Conservation (phyloP, 2,888 invertebrate species). For the Ramazzottius varieornatus region DNA sequence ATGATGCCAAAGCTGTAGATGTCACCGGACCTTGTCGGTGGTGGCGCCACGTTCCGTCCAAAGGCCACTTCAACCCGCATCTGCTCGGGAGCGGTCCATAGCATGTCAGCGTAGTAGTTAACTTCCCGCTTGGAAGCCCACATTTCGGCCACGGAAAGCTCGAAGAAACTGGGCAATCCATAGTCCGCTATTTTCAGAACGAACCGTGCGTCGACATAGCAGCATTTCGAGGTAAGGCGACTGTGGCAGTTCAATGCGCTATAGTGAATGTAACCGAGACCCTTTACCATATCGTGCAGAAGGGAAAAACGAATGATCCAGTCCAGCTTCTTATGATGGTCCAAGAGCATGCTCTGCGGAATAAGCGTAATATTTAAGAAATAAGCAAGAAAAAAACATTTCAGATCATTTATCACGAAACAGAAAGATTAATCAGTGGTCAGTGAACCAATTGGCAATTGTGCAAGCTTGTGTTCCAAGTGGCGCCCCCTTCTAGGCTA, state of each 20-base stretch:
- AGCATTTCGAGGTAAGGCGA: background rate
- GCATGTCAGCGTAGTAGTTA: background rate
- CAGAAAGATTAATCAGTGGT: no score
- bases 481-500: no score
- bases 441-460: no score
- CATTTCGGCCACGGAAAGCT: background rate
- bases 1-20: constrained; percentile 2
- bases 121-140: background rate
- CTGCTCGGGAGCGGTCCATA: background rate
- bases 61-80: background rate
- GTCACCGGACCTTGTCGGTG: background rate
- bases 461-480: no score
- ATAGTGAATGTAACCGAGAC: background rate
- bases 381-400: background rate
- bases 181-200: background rate
- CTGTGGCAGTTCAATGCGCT: background rate
- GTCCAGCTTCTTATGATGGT: background rate
- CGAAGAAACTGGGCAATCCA: background rate
- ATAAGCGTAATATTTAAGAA: background rate
- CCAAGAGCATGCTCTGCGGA: background rate
- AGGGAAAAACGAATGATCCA: background rate
- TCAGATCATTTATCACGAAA: background rate
- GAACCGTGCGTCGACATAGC: background rate
- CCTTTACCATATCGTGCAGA: background rate
- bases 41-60: background rate